Conservation (phyloP, 1,140 invertebrate genomes). For the Bombus fervidus region DNA sequence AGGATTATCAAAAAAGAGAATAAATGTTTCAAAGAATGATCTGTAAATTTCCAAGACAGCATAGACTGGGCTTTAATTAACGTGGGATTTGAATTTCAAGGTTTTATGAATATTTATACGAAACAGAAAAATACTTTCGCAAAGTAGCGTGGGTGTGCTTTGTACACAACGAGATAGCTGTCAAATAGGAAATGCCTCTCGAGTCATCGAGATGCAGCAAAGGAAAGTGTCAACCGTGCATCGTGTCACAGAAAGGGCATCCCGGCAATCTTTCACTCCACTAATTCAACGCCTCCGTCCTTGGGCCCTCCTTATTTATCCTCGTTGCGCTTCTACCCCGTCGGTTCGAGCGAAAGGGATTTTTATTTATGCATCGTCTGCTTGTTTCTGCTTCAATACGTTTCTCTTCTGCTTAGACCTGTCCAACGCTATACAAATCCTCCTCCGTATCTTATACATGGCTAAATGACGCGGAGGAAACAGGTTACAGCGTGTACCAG, state of each 20-base stretch:
- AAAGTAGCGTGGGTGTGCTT: background rate
- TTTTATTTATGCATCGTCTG: slow-evolving; percentile 52
- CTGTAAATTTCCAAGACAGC: too few relatives aligned
- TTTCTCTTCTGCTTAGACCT: background rate
- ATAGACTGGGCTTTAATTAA: background rate
- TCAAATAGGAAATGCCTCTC: background rate
- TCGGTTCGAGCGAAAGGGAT: slow-evolving; percentile 16
- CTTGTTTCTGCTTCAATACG: slow-evolving; percentile 30
- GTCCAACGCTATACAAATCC: background rate
- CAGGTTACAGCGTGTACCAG: background rate
- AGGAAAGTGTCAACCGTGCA: background rate
- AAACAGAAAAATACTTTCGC: background rate
- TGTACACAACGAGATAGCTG: background rate
- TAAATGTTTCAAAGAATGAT: too few relatives aligned
- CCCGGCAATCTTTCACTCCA: slow-evolving; percentile 18
- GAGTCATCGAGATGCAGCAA: background rate
- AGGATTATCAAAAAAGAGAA: too few relatives aligned
- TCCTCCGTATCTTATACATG: background rate
- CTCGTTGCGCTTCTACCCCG: background rate
- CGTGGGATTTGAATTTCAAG: background rate
- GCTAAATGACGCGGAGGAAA: slow-evolving; percentile 1
- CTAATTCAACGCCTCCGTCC: slow-evolving; percentile 17
- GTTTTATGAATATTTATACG: background rate
- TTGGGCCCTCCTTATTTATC: slow-evolving; percentile 45
- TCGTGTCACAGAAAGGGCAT: slow-evolving; percentile 10